Evolutionary conservation across 2,797 vertebrate genomes (phyloP), one percentile per base, ranked within the genome.

Genomic region (Lutjanus campechanus): DNA sequence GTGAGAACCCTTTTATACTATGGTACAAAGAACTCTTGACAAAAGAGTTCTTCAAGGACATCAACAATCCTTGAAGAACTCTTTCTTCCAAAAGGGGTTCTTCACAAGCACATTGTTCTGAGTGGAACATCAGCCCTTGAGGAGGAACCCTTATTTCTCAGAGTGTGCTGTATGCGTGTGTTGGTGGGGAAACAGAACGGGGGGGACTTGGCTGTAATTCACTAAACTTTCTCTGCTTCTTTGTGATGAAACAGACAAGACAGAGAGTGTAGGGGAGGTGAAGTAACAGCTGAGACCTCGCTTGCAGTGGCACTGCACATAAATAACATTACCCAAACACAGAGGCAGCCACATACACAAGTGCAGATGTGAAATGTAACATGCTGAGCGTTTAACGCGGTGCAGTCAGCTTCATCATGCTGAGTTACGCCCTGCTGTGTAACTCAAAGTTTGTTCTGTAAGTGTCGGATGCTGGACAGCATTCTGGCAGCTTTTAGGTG

Each of bases 271-370:
- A 5, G 29, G 3, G 47, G 46, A 51, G 61, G 15, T 25, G 59
- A 60, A 83, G 77, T 44, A 82, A 71, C 86, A 77, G 10, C 76
- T 44, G 76, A 77, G 81, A 44, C 70, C 76, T 81, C 22, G 11
- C 58, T 50, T 12, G 20, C 55, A 13, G 61, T 58, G 82, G 65
- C 71, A 50, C 62, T 7, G 15, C n/a, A 17, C 66, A 70, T 90
- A 67, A 90, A 89, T 91, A 85, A 51, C 68, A 40, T 77, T 50
- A 79, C 43, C 53, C 70, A 90, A 84, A 91, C 87, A 84, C 56
- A 20, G 51, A 58, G 62, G 71, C 85, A 53, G 13, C 3, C 41
- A 55, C 16, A 20, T 43, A 70, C 82, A 86, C 81, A 54, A 73
- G 64, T 7, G 19, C 13, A 20, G 50, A 15, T 25, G 63, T 65